Evolutionary conservation across 92 coral and sea anemone genomes (phyloP).

Genomic region (Palythoa grandis): DNA sequence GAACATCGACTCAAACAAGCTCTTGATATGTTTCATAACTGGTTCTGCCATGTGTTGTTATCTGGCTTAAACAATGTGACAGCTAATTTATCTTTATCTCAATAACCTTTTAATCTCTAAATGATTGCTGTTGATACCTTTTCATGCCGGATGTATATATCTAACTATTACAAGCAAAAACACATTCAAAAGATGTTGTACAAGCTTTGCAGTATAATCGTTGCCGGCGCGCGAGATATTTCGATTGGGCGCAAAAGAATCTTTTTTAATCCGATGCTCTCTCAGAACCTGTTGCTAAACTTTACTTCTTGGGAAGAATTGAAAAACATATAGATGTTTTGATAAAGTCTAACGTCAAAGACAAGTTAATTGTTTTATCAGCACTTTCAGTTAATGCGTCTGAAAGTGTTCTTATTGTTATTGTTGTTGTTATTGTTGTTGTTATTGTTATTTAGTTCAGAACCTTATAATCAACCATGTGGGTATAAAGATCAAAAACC

Average conservation of each 20-base stretch:
- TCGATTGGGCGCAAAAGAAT: neutral
- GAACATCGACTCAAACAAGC: conserved; percentile 31
- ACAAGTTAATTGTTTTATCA: too few species aligned
- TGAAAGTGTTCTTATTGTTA: too few species aligned
- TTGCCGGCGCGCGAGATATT: neutral
- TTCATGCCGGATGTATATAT: neutral
- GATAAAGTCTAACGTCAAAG: too few species aligned
- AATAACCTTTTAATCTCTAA: neutral
- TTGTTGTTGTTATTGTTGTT: too few species aligned
- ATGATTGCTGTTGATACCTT: neutral
- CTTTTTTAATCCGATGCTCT: neutral
- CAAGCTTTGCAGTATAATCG: neutral
- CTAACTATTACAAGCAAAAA: neutral
- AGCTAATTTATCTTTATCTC: neutral
- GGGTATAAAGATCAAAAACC: too few species aligned
- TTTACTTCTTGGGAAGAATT: too few species aligned
- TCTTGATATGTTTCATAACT: neutral
- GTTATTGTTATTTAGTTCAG: too few species aligned
- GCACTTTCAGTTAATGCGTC: too few species aligned
- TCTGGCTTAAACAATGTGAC: neutral
- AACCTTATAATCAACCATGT: too few species aligned
- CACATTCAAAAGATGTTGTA: neutral
- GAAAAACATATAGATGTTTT: too few species aligned
- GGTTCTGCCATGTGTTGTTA: neutral
- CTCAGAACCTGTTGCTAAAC: too few species aligned